Evolutionary conservation across 2,113 vertebrate species (phyloP).

Genomic region (Sinosuthora webbiana): DNA sequence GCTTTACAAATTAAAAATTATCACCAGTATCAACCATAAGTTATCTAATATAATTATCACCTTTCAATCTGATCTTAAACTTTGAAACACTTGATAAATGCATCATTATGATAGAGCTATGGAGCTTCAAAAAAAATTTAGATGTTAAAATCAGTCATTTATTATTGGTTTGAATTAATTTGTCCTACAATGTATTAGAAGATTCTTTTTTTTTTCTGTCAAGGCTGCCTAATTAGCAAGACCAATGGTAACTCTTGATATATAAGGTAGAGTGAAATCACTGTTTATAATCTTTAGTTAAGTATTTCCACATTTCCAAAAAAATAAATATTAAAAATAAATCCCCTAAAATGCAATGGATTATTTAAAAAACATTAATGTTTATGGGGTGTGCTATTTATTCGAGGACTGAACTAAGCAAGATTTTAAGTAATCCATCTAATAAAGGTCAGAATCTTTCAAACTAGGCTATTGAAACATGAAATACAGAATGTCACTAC

Average conservation of each 20-base stretch:
- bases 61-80: neutral
- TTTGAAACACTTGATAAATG: neutral
- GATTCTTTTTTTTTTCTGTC: neutral
- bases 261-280: neutral
- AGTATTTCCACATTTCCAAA: neutral
- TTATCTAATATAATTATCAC: neutral
- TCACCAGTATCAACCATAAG: neutral
- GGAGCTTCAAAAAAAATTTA: neutral
- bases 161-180: neutral
- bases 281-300: neutral
- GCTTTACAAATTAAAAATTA: neutral
- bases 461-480: neutral
- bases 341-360: neutral
- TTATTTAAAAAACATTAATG: neutral
- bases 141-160: neutral
- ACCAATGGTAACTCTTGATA: neutral
- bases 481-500: neutral
- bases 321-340: neutral
- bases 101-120: neutral
- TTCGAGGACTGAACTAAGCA: neutral
- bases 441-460: constrained; percentile 2
- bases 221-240: neutral
- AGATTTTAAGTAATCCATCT: neutral
- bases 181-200: neutral
- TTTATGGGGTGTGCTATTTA: neutral